Base-by-base conservation (phyloP, 1,140 invertebrate species). In the Tetramorium simillimum region DNA sequence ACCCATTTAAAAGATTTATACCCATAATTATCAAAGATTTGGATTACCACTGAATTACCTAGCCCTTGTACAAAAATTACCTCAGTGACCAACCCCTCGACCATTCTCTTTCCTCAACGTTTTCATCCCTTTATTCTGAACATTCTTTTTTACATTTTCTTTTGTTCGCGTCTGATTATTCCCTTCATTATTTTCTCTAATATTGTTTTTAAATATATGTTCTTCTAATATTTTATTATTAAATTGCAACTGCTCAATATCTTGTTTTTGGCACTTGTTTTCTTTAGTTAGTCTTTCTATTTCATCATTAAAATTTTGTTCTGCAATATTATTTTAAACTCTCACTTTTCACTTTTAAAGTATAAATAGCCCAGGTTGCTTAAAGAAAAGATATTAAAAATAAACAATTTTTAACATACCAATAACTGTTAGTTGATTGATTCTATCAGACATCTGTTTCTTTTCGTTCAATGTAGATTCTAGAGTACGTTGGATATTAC, bases 391-490 rank as follows among this genome's bases (percentile, higher is more conserved):
- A 78, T 9, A 88, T 81, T n/a, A 62, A 86, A 56, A 2, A 80
- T 72, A 40, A 77, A 84, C 78, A 81, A 67, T 86, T 51, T 24
- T 24, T 14, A 60, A 37, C 76, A 86, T 94, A 96, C 96, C 96
- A 70, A 95, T 95, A 28, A 95, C 85, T 33, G 94, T 95, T 86
- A 95, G 92, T 89, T 95, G 92, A 92, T 96, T 96, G 56, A 96
- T 95, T 84, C 88, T 93, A 89, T 96, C 93, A 3, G 92, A 95
- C 88, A 96, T 92, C 69, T 92, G 93, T 78, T 96, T 96, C 72
- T 96, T 97, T 75, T 97, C 96, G 69, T 97, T 95, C 1, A 96
- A 93, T 43, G 95, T 94, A 60, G 93, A 94, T 92, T 97, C 96
- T 28, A 97, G 92, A 65, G 96, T 95, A 18, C 95, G 95, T 86